Evolutionary conservation across 2,113 vertebrate genomes (phyloP), one percentile per base, ranked within the genome.

Genomic region (Eupsittula cactorum): DNA sequence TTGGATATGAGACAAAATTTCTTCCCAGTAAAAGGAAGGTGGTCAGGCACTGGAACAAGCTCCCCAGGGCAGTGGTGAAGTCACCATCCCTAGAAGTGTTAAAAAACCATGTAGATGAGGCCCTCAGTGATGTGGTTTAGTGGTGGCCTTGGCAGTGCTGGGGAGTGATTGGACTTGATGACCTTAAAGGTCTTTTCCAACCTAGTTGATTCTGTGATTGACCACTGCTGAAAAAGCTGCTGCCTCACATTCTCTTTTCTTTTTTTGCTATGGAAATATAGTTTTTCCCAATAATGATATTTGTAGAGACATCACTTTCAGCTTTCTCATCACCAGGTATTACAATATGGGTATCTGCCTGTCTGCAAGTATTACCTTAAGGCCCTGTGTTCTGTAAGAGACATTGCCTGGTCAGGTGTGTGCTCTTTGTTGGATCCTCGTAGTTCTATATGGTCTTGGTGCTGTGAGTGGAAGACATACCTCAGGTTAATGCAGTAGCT

Each of bases 361-460:
- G 35, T 33, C 50, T 41, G 28, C 20, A 24, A 23, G 5, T 49
- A 2, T 60, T 60, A 28, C 33, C 35, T 57, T 41, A 27, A 20
- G 52, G 35, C 21, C 29, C 63, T 16, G 1, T 6, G 13, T 46
- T 60, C 52, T 63, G 9, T 25, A 41, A 52, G 60, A 73, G 39
- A 33, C 4, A 0, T 47, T 16, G 20, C 19, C 41, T 3, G 5
- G 11, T 28, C 37, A 25, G 37, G 24, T 11, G 12, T 2, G 7
- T 37, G 4, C 15, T 24, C 16, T 62, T 63, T 46, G 28, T 50
- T 74, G 47, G 16, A 39, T 50, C 37, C 31, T 35, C 3, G 16
- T 18, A 23, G 70, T 37, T 57, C 62, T 42, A 10, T 3, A 2
- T 33, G 19, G 19, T 60, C 19, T 70, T 3, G 1, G 65, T 41